phyloP scores from a whole-genome alignment of 1,140 invertebrate genomes.

The Adelges cooleyi region DNA sequence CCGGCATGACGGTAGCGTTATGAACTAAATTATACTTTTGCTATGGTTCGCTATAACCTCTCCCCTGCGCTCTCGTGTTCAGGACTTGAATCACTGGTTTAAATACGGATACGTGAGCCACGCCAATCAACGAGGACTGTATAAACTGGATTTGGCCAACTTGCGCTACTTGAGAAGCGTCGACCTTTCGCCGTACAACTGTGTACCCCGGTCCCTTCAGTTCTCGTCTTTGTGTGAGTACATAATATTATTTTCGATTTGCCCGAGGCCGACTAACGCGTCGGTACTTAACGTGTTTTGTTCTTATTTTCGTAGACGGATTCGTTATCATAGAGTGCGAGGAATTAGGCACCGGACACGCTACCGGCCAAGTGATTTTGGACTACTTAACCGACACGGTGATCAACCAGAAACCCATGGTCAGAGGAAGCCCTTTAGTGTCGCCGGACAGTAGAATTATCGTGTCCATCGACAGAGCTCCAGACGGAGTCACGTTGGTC shows the following conservation, averaged over 20 bases:
- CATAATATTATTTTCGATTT: background rate
- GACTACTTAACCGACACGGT: conserved; percentile 68
- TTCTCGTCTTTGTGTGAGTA: conserved; percentile 64
- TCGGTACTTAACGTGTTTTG: conserved; percentile 13
- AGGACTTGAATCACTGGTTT: conserved; percentile 52
- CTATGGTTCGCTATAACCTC: background rate
- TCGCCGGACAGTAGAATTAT: conserved; percentile 61
- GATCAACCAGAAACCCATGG: conserved; percentile 48
- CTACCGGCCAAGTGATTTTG: conserved; percentile 57
- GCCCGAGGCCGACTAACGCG: background rate
- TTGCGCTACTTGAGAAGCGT: conserved; percentile 63
- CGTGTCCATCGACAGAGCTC: conserved; percentile 52
- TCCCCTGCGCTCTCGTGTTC: conserved; percentile 13
- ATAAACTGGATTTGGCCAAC: conserved; percentile 63
- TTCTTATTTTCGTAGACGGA: conserved; percentile 47
- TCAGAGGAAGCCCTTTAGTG: conserved; percentile 55
- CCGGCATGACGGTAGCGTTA: background rate
- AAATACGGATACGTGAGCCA: conserved; percentile 69
- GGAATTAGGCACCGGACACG: conserved; percentile 49
- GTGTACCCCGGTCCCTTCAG: conserved; percentile 56
- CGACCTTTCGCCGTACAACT: conserved; percentile 62
- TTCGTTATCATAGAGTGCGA: conserved; percentile 60
- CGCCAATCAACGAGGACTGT: conserved; percentile 58
- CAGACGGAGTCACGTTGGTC: conserved; percentile 52
- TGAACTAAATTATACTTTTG: background rate